Evolutionary conservation across 2,113 vertebrate species (phyloP).

Genomic region (Odocoileus virginianus): DNA sequence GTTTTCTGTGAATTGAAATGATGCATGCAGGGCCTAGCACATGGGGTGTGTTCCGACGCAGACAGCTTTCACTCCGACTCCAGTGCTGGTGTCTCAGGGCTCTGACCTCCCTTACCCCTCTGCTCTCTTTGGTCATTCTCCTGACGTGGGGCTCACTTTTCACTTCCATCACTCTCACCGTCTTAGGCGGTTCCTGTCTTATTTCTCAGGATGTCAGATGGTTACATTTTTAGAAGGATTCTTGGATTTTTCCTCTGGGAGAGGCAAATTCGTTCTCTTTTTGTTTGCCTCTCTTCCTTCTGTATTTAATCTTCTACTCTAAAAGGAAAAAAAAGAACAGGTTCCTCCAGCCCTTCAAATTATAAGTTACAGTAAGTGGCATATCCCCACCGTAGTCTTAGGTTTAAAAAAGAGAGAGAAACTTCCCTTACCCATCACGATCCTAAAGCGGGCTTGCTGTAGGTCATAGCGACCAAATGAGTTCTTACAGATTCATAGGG

Average conservation of each 20-base stretch:
- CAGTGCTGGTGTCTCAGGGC: background rate
- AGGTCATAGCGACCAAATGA: constrained; percentile 28
- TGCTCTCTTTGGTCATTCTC: background rate
- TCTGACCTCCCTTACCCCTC: background rate
- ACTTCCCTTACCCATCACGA: background rate
- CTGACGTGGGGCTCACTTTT: background rate
- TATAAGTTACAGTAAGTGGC: background rate
- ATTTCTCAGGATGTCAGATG: constrained; percentile 23
- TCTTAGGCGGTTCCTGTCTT: background rate
- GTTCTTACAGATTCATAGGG: constrained; percentile 35
- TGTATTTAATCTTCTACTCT: constrained; percentile 22
- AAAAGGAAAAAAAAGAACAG: background rate
- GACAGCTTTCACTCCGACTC: background rate
- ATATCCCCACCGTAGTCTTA: background rate
- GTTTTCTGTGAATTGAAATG: background rate
- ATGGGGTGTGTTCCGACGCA: background rate
- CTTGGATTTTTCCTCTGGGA: constrained; percentile 20
- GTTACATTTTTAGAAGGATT: constrained; percentile 17
- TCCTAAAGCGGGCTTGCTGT: background rate
- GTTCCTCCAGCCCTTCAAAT: background rate
- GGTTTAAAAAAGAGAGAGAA: background rate
- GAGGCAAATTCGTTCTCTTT: background rate
- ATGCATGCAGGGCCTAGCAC: background rate
- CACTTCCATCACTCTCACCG: background rate
- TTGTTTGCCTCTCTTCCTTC: background rate